phyloP scores from a whole-genome alignment of 2,797 vertebrate species.

The Eupleurogrammus muticus region DNA sequence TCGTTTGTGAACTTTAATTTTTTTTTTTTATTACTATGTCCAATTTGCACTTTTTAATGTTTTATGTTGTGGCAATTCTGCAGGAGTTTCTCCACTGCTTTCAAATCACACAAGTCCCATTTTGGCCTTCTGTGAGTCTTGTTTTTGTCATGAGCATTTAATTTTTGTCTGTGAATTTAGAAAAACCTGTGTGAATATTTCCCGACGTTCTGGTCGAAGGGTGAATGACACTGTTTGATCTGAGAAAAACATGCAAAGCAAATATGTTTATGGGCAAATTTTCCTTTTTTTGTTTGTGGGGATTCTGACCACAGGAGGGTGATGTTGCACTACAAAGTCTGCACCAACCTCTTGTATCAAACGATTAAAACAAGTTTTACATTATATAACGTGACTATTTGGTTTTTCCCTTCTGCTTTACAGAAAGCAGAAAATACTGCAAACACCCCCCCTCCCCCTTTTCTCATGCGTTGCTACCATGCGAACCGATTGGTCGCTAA shows the following conservation, averaged over 20 bases:
- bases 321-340: too few relatives aligned
- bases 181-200: not conserved
- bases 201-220: not conserved
- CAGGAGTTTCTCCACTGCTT: not conserved
- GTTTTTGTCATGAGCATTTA: not conserved
- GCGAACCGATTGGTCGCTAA: not conserved
- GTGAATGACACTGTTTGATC: too few relatives aligned
- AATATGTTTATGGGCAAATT: too few relatives aligned
- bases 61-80: not conserved
- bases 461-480: not conserved
- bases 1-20: constrained; percentile 19
- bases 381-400: too few relatives aligned
- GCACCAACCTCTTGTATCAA: too few relatives aligned
- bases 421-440: not conserved
- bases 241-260: too few relatives aligned
- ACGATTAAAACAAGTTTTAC: too few relatives aligned
- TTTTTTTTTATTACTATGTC: not conserved
- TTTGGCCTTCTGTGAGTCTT: not conserved
- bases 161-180: not conserved
- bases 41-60: constrained; percentile 33
- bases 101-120: not conserved
- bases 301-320: too few relatives aligned
- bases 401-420: too few relatives aligned
- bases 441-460: not conserved
- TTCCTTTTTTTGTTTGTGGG: not conserved